These are phyloP conservation scores for Artibeus jamaicensis DNA, from an alignment of 2,797 vertebrate species.

Conservation along the genomic window DNA sequence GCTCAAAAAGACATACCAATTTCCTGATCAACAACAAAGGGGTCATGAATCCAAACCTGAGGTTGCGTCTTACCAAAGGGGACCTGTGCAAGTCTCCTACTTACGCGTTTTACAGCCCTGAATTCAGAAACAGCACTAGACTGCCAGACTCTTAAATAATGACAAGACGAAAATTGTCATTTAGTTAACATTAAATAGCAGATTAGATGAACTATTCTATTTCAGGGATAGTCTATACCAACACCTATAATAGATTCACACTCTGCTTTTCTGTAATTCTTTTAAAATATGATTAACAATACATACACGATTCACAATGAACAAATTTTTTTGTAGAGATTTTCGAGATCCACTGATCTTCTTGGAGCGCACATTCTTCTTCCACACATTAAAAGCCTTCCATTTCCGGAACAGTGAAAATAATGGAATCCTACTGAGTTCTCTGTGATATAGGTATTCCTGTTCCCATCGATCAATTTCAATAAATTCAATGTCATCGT, in stretches of 20 bases:
- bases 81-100: background rate
- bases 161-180: background rate
- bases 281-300: slow-evolving; percentile 48
- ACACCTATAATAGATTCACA: background rate
- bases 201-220: background rate
- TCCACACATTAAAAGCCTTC: slow-evolving; percentile 89
- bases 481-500: slow-evolving; percentile 77
- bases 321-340: slow-evolving; percentile 82
- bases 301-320: slow-evolving; percentile 87
- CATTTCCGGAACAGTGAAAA: slow-evolving; percentile 88
- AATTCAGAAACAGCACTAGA: background rate
- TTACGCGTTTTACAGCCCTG: background rate
- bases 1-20: background rate
- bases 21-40: background rate
- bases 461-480: slow-evolving; percentile 85
- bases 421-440: slow-evolving; percentile 86
- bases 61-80: background rate
- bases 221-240: background rate
- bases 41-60: background rate
- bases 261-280: background rate
- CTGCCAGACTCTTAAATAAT: background rate
- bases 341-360: slow-evolving; percentile 81
- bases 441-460: slow-evolving; percentile 83
- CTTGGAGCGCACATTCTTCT: slow-evolving; percentile 83
- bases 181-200: background rate